These are phyloP conservation scores for Trematocara zebra DNA, from an alignment of 2,113 vertebrate genomes.

Conservation along the genomic window DNA sequence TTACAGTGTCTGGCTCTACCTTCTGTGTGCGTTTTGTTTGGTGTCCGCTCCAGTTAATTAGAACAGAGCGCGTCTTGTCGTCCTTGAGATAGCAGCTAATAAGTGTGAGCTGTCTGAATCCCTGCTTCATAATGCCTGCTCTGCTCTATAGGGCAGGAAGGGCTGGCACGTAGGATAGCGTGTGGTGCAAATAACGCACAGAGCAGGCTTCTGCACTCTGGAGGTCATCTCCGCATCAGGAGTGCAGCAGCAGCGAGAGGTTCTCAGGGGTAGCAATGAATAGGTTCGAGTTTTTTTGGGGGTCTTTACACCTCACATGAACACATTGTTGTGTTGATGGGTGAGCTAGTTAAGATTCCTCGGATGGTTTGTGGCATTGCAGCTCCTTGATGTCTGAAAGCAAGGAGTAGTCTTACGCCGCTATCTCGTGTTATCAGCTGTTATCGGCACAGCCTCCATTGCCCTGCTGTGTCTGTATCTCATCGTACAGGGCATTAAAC, in stretches of 20 bases:
- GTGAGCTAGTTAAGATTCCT: conserved; percentile 12
- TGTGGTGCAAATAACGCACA: background rate
- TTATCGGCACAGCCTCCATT: background rate
- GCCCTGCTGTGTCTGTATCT: conserved; percentile 4
- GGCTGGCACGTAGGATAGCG: background rate
- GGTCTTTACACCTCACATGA: background rate
- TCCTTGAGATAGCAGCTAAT: conserved; percentile 53
- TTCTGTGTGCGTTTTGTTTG: conserved; percentile 45
- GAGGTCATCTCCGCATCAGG: background rate
- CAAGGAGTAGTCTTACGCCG: background rate
- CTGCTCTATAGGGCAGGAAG: background rate
- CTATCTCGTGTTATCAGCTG: conserved; percentile 20
- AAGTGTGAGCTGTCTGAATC: conserved; percentile 31
- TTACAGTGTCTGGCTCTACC: conserved; percentile 30
- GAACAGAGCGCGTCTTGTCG: conserved; percentile 19
- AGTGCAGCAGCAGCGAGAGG: background rate
- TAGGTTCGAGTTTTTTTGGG: background rate
- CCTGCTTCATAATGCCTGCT: background rate
- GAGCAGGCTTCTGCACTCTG: background rate
- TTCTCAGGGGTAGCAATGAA: background rate
- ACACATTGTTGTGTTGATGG: background rate
- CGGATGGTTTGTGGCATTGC: background rate
- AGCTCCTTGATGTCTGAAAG: conserved; percentile 1
- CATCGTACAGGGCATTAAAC: background rate
- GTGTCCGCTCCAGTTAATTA: conserved; percentile 56